Evolutionary conservation across 2,797 vertebrate species (phyloP).

Genomic region (Sebastes iracundus): DNA sequence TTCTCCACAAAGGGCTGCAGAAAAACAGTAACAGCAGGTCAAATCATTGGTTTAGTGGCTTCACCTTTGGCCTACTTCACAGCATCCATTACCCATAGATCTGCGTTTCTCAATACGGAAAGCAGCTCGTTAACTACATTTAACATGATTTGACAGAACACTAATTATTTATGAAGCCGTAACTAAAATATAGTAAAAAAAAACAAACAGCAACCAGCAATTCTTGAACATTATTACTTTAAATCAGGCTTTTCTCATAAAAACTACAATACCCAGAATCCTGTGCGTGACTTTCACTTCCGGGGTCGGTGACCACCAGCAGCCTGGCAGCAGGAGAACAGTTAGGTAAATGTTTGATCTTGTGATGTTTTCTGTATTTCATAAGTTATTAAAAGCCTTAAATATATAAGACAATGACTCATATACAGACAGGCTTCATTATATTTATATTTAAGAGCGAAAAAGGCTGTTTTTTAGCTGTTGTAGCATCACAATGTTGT

Average conservation of each 20-base stretch:
- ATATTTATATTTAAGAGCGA: accelerated
- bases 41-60: background rate
- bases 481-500: accelerated
- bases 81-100: slow-evolving; percentile 12
- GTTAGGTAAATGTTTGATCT: slow-evolving; percentile 37
- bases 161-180: background rate
- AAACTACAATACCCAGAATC: slow-evolving; percentile 62
- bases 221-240: accelerated
- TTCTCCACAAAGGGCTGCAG: too few species aligned
- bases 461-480: background rate
- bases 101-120: background rate
- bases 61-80: slow-evolving; percentile 14
- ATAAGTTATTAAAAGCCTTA: background rate
- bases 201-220: background rate
- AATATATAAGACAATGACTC: accelerated
- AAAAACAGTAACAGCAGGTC: background rate
- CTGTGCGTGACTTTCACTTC: slow-evolving; percentile 23
- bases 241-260: accelerated
- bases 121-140: background rate
- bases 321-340: slow-evolving; percentile 36
- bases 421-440: accelerated
- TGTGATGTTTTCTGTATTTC: background rate
- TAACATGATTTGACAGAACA: background rate
- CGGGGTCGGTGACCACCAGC: slow-evolving; percentile 17
- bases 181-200: background rate